Conservation (phyloP, 2,797 vertebrate genomes). For the Halcyon smyrnensis region DNA sequence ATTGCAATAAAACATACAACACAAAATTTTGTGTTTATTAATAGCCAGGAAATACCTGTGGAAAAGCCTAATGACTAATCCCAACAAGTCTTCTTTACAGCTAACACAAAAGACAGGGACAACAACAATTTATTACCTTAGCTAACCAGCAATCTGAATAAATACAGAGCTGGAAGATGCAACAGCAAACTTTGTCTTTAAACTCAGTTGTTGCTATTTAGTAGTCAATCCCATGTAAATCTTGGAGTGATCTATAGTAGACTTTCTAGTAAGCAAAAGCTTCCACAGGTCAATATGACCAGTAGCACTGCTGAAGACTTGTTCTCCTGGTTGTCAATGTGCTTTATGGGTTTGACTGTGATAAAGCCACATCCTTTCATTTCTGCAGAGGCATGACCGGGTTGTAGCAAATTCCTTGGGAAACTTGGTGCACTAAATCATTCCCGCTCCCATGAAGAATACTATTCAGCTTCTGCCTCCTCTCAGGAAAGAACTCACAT, state of each 20-base stretch:
- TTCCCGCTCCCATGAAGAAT: not conserved
- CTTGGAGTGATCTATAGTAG: not conserved
- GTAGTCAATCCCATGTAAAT: not conserved
- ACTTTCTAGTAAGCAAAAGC: not conserved
- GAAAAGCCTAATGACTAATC: not conserved
- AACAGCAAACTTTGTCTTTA: not conserved
- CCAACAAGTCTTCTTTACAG: not conserved
- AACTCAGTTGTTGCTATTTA: not conserved
- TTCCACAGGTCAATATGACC: not conserved
- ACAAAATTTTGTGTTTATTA: not conserved
- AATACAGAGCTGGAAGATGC: not conserved
- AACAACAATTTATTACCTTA: not conserved
- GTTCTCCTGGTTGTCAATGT: not conserved
- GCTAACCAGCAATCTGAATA: not conserved
- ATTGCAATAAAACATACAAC: not conserved
- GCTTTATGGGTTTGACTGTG: not conserved
- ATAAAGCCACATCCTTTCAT: not conserved
- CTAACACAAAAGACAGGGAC: not conserved
- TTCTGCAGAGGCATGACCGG: not conserved
- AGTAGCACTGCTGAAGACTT: not conserved
- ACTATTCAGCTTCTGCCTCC: not conserved
- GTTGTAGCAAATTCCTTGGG: not conserved
- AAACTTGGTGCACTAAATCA: not conserved
- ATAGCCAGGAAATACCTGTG: not conserved
- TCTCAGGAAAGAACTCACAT: constrained; percentile 14